phyloP scores from a whole-genome alignment of 35 echinoderm and acorn worm genomes.

The Eucidaris tribuloides region DNA sequence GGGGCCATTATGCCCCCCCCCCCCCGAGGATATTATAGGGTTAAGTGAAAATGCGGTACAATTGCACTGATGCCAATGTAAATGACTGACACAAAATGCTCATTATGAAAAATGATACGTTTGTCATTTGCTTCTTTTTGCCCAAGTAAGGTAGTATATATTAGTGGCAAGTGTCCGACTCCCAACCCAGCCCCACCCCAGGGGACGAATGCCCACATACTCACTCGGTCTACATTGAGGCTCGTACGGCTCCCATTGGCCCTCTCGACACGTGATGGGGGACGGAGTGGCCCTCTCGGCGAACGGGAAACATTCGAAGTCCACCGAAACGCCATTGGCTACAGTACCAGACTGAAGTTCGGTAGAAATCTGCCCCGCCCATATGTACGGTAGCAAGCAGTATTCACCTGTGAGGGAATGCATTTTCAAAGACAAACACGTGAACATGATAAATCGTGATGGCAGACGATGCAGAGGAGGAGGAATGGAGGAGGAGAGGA shows the following conservation, averaged over 20 bases:
- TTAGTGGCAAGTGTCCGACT: too few relatives aligned
- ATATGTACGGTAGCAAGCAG: constrained; percentile 34
- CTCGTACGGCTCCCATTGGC: constrained; percentile 62
- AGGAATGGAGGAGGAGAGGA: neutral
- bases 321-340: constrained; percentile 42
- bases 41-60: too few relatives aligned
- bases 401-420: neutral
- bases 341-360: constrained; percentile 28
- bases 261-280: constrained; percentile 60
- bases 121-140: too few relatives aligned
- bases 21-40: too few relatives aligned
- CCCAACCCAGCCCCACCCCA: too few relatives aligned
- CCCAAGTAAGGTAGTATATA: too few relatives aligned
- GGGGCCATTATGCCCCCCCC: too few relatives aligned
- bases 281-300: constrained; percentile 53
- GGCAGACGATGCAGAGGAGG: neutral
- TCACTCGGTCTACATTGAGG: constrained; percentile 84
- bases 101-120: too few relatives aligned
- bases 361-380: constrained; percentile 12
- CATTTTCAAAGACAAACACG: neutral
- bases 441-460: neutral
- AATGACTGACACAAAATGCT: too few relatives aligned
- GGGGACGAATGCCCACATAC: too few relatives aligned
- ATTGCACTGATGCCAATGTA: too few relatives aligned
- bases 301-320: constrained; percentile 56